Evolutionary conservation across 2,797 vertebrate species (phyloP), one percentile per base, ranked within the genome.

Genomic region (Arvicola amphibius): DNA sequence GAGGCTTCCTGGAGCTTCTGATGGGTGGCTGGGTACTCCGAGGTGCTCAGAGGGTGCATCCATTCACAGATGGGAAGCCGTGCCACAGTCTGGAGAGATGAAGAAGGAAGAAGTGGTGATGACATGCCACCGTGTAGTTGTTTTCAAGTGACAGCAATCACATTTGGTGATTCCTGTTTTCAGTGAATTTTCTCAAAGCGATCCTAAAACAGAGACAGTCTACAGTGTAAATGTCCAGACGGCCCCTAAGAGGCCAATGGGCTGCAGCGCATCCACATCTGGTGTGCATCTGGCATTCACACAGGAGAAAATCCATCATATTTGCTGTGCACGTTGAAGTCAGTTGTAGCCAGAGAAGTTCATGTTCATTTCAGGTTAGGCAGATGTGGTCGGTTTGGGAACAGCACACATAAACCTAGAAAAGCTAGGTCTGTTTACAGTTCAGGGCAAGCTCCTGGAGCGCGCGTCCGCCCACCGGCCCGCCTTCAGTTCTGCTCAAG

Each of bases 281-380:
- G 97, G 89, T 53, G 69, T 27, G 78, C 97, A 98, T 90, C 96
- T 98, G 97, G 93, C 80, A 90, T 1, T 0, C 56, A 79, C 37
- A n/a, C 65, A 51, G 95, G 74, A 93, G 73, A 92, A 91, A 77
- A 88, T 69, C 12, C 65, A 69, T 85, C 93, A 51, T 89, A 40
- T 71, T 92, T 51, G 59, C 76, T 96, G 46, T 71, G 78, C 61
- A 25, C 56, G 65, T 51, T 92, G 83, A 90, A 92, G 51, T 77
- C 16, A 3, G 51, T 32, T 53, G 67, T n/a, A 96, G 83, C 78
- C 17, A 2, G 79, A 74, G 94, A 89, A 71, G 67, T 80, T 88
- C 69, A 25, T 13, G 37, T 73, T 95, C 65, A 56, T 84, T 96
- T 79, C 14, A 59, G 92, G 87, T 92, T 87, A 3, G 92, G 90